These are phyloP conservation scores for Mastomys natalensis DNA, from an alignment of 2,113 vertebrate species.

Conservation along the genomic window DNA sequence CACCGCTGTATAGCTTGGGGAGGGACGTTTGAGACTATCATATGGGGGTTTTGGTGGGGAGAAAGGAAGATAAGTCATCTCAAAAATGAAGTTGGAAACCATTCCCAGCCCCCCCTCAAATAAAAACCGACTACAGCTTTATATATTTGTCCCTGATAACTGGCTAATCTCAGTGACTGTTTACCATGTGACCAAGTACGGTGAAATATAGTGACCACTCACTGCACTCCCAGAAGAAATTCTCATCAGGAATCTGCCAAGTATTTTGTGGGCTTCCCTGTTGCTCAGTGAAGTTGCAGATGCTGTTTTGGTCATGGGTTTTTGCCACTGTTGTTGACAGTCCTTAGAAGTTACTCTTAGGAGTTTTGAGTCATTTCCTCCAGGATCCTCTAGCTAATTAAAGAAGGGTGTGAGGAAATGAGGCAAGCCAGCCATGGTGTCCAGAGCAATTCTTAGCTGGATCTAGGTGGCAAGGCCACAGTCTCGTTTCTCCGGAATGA, in stretches of 20 bases:
- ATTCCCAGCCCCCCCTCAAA: not conserved
- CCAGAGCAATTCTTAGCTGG: conserved; percentile 75
- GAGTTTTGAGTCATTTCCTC: conserved; percentile 92
- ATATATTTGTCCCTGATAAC: not conserved
- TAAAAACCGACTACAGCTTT: not conserved
- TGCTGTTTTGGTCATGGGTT: conserved; percentile 82
- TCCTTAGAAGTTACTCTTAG: conserved; percentile 84
- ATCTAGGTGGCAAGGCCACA: not conserved
- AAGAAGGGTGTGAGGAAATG: conserved; percentile 86
- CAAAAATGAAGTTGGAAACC: conserved; percentile 7
- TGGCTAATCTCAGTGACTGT: not conserved
- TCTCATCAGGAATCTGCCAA: conserved; percentile 2
- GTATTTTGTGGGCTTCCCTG: conserved; percentile 37
- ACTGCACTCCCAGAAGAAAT: not conserved
- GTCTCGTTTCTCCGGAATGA: conserved; percentile 20
- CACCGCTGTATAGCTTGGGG: not conserved
- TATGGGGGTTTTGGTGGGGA: not conserved
- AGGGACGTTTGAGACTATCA: not conserved
- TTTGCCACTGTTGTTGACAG: conserved; percentile 84
- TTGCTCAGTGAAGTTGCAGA: conserved; percentile 79
- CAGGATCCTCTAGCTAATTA: conserved; percentile 85
- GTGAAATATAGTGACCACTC: not conserved
- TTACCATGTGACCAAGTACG: not conserved
- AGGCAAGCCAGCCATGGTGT: conserved; percentile 75
- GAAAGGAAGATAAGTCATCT: conserved; percentile 16